These are phyloP conservation scores for Ceratoteleas bidentatus DNA, from an alignment of 1,140 invertebrate species.

Conservation along the genomic window DNA sequence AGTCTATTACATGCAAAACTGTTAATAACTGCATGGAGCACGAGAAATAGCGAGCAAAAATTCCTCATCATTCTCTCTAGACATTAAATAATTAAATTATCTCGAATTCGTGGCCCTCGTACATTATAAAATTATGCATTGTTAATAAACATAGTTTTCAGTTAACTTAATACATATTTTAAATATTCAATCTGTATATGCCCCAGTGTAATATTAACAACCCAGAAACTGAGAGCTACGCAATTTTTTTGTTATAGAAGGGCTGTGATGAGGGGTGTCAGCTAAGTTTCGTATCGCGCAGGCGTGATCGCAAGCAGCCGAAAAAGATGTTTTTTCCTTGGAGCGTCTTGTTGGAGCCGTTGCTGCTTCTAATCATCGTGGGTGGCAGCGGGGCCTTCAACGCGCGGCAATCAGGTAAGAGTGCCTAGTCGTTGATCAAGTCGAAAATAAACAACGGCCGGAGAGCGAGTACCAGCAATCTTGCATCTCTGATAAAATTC, in stretches of 20 bases:
- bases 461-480: constrained; percentile 31
- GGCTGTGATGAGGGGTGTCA: constrained; percentile 80
- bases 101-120: too few species aligned
- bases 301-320: constrained; percentile 67
- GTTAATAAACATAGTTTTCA: too few species aligned
- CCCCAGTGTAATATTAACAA: too few species aligned
- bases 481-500: constrained; percentile 13
- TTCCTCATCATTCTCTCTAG: not conserved
- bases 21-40: too few species aligned
- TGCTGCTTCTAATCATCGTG: constrained; percentile 80
- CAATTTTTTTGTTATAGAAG: constrained; percentile 56
- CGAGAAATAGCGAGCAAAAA: not conserved
- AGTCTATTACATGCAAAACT: too few species aligned
- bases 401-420: constrained; percentile 78
- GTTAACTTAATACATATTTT: too few species aligned
- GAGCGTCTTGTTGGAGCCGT: constrained; percentile 74
- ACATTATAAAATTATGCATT: too few species aligned
- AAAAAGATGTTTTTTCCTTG: constrained; percentile 74
- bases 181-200: too few species aligned
- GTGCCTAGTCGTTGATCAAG: constrained; percentile 33
- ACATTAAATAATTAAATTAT: not conserved
- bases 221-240: too few species aligned
- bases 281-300: constrained; percentile 69
- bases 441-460: constrained; percentile 59
- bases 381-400: constrained; percentile 75